Base-by-base conservation (phyloP, 2,113 vertebrate genomes). In the Sphaerodactylus townsendi region DNA sequence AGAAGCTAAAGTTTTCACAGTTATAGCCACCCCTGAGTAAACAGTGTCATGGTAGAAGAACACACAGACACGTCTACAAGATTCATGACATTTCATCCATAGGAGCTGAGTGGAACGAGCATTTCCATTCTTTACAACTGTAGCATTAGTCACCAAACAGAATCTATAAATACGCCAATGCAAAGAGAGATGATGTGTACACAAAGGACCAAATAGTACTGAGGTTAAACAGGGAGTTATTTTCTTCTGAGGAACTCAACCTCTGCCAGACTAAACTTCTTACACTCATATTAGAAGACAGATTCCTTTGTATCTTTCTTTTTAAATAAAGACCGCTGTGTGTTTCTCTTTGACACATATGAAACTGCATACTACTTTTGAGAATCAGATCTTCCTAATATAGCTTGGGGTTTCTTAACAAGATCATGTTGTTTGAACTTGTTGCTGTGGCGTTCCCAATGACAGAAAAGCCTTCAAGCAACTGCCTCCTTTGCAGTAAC, bases 321-420 rank as follows among this genome's bases (percentile, higher is more conserved):
- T 69, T 86, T 84, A 65, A 87, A 83, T 82, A 86, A 77, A 50
- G 28, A 35, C 41, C 33, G 79, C 72, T 69, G 56, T 83, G 73
- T 90, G 83, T 88, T 79, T 79, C 82, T 46, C 65, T 56, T 37
- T 86, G 88, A 86, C 66, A 68, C 90, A 88, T 59, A 5, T 59
- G 50, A 79, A 81, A 88, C 86, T 85, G 79, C 83, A 59, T 37
- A 35, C 25, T 28, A 23, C 56, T 69, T n/a, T 87, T 85, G 83
- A 72, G 75, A 44, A 91, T 77, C 56, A 81, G 71, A 76, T 79
- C 82, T 90, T 2, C 33, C 77, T 77, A 82, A 83, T 59, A n/a
- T 71, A 90, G 77, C 84, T 89, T 74, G 84, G 4, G 21, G 53
- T 89, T 77, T 84, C 81, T 48, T 82, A 64, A 62, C 76, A 85